Conservation (phyloP, 2,113 vertebrate species). For the Ptychochromis oligacanthus region DNA sequence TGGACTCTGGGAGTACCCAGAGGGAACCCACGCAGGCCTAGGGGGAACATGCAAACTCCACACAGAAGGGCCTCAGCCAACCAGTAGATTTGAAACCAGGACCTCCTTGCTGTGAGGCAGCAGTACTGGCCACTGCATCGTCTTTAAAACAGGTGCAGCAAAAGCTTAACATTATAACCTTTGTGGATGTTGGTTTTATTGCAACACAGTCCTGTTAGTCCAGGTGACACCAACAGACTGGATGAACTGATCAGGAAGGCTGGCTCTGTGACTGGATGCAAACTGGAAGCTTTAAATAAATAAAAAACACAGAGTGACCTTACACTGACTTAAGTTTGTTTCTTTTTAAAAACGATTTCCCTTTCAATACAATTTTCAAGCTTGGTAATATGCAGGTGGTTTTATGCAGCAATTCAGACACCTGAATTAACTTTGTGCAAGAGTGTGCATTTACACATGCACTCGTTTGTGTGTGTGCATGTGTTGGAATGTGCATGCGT, state of each 20-base stretch:
- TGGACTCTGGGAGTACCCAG: not conserved
- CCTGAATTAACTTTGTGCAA: not conserved
- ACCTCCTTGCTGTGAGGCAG: not conserved
- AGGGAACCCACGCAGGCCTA: not conserved
- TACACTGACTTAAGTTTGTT: not conserved
- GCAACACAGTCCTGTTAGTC: not conserved
- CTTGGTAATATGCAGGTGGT: not conserved
- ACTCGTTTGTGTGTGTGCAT: not conserved
- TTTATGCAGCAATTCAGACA: not conserved
- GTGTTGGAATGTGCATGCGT: not conserved
- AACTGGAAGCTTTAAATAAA: not conserved
- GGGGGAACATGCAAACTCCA: not conserved
- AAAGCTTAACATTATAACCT: not conserved
- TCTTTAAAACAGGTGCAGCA: not conserved
- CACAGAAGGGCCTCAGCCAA: not conserved
- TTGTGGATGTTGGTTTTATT: not conserved
- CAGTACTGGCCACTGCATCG: not conserved
- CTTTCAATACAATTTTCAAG: not conserved
- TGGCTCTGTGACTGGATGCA: not conserved
- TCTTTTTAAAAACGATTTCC: not conserved
- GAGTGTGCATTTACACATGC: not conserved
- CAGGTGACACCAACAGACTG: not conserved
- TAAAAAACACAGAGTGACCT: not conserved
- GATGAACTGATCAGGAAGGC: not conserved
- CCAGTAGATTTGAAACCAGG: not conserved